Evolutionary conservation across 2,113 vertebrate genomes (phyloP).

Genomic region (Hystrix brachyura): DNA sequence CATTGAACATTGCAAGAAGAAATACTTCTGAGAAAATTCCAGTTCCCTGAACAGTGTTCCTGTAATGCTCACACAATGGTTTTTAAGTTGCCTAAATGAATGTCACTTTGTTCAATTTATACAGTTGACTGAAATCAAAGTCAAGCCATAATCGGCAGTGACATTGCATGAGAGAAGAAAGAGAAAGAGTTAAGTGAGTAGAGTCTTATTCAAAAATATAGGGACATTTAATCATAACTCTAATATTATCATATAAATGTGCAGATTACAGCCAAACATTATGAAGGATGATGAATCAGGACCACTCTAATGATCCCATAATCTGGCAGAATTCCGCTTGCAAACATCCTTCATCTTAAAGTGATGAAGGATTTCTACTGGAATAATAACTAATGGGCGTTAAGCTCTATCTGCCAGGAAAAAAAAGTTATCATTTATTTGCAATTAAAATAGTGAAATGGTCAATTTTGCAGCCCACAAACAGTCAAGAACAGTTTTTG

Average conservation of each 20-base stretch:
- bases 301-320: slow-evolving; percentile 69
- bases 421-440: slow-evolving; percentile 62
- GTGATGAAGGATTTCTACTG: slow-evolving; percentile 24
- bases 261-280: slow-evolving; percentile 70
- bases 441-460: slow-evolving; percentile 60
- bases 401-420: slow-evolving; percentile 25
- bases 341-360: slow-evolving; percentile 72
- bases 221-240: slow-evolving; percentile 59
- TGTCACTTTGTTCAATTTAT: background rate
- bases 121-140: background rate
- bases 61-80: background rate
- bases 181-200: slow-evolving; percentile 64
- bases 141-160: slow-evolving; percentile 14
- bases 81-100: slow-evolving; percentile 41
- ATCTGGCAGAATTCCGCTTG: slow-evolving; percentile 70
- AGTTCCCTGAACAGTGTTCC: background rate
- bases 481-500: background rate
- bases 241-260: slow-evolving; percentile 77
- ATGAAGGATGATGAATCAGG: slow-evolving; percentile 72
- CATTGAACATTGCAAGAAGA: background rate
- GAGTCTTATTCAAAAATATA: slow-evolving; percentile 2
- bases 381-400: slow-evolving; percentile 52
- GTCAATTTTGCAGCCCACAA: background rate
- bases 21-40: background rate
- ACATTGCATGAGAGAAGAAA: background rate